Base-by-base conservation (phyloP, 2,113 vertebrate genomes). In the Sphyrna mokarran region DNA sequence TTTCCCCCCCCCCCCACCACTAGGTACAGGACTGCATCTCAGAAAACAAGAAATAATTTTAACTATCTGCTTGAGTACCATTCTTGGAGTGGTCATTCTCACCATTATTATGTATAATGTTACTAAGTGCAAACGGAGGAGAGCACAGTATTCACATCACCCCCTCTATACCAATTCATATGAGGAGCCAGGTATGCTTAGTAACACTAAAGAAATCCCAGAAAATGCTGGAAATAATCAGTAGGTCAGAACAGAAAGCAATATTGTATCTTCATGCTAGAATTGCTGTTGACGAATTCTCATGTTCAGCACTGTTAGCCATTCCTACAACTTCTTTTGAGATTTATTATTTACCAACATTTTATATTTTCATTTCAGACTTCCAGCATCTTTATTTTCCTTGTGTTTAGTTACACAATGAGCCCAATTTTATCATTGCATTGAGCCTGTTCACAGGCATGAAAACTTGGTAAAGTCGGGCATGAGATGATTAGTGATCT, bases 131-230 rank as follows among this genome's bases (percentile, higher is more conserved):
- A 97, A 97, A 96, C 96, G 96, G 1, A 97, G 95, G 96, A 96
- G 96, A 68, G 95, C 95, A 78, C 98, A 98, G 85, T 98, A 97
- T 96, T 96, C 97, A 95, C 98, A 98, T 95, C 97, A 96, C 20
- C 97, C 97, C 96, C 97, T 98, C 1, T 95, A 96, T 96, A 97
- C 96, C 96, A 96, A 95, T 96, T 95, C 96, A 70, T 96, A 97
- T 40, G 96, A 97, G 72, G 96, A 97, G 72, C 96, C 96, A 94
- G 97, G 98, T 98, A 96, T 97, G 96, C 22, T 43, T n/a, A 87
- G 95, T 95, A 48, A 89, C 43, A 90, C 2, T 70, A 76, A 76
- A 33, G 1, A 29, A 10, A 13, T 8, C 29, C 26, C 29, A 33
- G 29, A 76, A 76, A 33, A 10, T 33, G 33, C 29, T 11, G 26